Percentiles rank a stretch among this genome's conserved stretches.
Conservation (phyloP, 2,888 invertebrate genomes). For the Aphidoletes aphidimyza region DNA sequence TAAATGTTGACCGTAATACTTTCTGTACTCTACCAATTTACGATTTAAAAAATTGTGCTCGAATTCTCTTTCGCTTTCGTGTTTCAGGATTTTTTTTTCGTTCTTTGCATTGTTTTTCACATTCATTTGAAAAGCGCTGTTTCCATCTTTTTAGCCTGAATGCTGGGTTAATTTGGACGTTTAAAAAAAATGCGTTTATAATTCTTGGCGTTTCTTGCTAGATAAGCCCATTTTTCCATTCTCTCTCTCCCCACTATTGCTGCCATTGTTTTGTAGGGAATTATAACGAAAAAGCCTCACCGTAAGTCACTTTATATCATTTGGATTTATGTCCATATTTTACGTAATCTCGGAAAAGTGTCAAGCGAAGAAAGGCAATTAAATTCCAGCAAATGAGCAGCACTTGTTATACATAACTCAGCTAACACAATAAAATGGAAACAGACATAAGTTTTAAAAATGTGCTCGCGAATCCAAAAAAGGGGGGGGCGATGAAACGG, state of each 20-base stretch:
- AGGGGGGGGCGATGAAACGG: not conserved
- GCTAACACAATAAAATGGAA: constrained; percentile 18
- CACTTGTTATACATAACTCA: not conserved
- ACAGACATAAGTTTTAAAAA: constrained; percentile 26
- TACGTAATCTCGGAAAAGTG: constrained; percentile 36
- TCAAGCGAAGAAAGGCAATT: constrained; percentile 31
- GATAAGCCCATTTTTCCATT: constrained; percentile 15
- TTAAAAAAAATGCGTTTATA: not conserved
- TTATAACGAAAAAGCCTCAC: not conserved
- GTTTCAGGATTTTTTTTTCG: not conserved
- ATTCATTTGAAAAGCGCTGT: not conserved
- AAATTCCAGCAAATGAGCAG: constrained; percentile 25
- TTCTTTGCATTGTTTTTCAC: not conserved
- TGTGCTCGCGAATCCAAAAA: not conserved
- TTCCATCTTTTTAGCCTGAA: not conserved
- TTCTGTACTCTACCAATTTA: not conserved
- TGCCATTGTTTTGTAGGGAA: not conserved
- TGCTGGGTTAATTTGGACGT: not conserved
- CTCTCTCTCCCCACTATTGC: too few species aligned
- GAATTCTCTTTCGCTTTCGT: too few species aligned
- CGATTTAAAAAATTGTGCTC: not conserved
- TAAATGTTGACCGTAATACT: not conserved
- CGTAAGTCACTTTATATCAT: constrained; percentile 26
- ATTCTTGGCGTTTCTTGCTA: not conserved
- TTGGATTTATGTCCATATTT: constrained; percentile 31